A percentile compares a stretch with the other conserved stretches of the same genome.
phyloP scores from a whole-genome alignment of 2,113 vertebrate genomes.

The Microcebus tavaratra region DNA sequence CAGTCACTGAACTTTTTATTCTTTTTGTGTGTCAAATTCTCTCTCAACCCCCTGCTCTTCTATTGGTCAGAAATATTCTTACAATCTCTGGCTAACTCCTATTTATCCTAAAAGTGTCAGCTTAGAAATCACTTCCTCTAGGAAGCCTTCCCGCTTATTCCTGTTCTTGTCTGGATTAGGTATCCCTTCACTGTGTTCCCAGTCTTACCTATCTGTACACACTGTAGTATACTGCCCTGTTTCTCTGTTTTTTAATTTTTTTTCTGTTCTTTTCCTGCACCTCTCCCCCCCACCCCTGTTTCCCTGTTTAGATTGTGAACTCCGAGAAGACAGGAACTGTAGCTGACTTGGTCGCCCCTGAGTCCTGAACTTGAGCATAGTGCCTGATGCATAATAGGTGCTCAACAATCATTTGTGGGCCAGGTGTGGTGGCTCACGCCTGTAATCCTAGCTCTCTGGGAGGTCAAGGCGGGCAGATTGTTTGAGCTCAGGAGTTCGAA shows the following conservation, averaged over 20 bases:
- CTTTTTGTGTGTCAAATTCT: background rate
- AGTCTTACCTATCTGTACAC: background rate
- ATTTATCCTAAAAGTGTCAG: background rate
- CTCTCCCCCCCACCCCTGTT: no score
- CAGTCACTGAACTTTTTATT: slow-evolving; percentile 22
- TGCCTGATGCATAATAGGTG: background rate
- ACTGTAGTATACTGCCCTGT: background rate
- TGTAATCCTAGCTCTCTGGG: no score
- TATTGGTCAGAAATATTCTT: background rate
- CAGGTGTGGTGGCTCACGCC: no score
- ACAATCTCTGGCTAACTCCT: background rate
- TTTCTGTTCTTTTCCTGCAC: background rate
- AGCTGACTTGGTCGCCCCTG: background rate
- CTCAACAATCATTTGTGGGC: background rate
- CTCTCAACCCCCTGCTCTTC: background rate
- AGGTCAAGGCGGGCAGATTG: no score
- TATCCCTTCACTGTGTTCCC: background rate
- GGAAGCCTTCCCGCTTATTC: background rate
- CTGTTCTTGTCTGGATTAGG: background rate
- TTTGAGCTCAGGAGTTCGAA: no score
- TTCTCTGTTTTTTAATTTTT: background rate
- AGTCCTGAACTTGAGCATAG: slow-evolving; percentile 19
- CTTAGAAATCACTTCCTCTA: slow-evolving; percentile 47
- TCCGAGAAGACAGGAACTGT: background rate
- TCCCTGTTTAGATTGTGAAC: background rate